Evolutionary conservation across 2,113 vertebrate genomes (phyloP).

Genomic region (Channa maculata): DNA sequence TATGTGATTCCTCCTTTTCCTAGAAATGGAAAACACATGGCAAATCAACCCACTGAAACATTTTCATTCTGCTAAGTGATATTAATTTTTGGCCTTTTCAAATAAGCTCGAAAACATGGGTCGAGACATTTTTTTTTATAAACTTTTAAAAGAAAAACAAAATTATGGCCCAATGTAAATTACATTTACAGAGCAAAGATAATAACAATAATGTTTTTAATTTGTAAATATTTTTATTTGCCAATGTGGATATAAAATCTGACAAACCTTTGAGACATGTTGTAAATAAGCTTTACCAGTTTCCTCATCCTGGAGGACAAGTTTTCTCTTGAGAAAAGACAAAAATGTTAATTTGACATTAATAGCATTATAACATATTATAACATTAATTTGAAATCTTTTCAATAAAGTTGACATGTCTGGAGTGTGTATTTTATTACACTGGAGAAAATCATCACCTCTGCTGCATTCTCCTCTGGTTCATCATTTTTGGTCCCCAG

Average conservation of each 20-base stretch:
- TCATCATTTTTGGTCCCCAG: background rate
- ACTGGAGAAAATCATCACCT: background rate
- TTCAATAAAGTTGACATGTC: too few species aligned
- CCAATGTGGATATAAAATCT: background rate
- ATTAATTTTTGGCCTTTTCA: background rate
- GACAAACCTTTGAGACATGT: background rate
- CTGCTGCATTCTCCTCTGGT: background rate
- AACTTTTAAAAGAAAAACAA: too few species aligned
- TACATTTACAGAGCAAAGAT: too few species aligned
- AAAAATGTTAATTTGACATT: too few species aligned
- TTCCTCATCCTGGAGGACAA: background rate
- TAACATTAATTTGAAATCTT: background rate
- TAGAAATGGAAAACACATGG: constrained; percentile 2
- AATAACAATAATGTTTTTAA: too few species aligned
- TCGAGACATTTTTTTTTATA: too few species aligned
- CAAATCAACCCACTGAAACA: background rate
- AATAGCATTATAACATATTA: too few species aligned
- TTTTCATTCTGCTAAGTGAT: background rate
- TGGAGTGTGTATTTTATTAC: background rate
- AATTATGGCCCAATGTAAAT: too few species aligned
- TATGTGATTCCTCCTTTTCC: background rate
- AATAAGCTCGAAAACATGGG: background rate
- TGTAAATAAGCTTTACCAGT: background rate
- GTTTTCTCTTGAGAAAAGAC: background rate
- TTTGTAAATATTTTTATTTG: too few species aligned